These are phyloP conservation scores for Ellobius talpinus DNA, from an alignment of 2,113 vertebrate species.

Conservation along the genomic window DNA sequence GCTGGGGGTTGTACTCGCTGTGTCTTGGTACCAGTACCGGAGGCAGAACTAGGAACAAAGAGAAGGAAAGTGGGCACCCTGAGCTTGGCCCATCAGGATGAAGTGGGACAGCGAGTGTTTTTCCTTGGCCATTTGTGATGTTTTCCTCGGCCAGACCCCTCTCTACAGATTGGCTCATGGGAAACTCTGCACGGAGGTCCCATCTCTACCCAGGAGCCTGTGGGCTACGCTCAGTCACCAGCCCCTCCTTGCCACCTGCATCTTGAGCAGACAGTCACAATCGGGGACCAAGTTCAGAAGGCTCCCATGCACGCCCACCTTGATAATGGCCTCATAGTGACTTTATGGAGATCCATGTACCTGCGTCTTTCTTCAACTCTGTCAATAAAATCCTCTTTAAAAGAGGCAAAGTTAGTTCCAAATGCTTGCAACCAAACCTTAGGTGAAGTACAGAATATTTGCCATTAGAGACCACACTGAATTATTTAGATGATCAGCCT, in stretches of 20 bases:
- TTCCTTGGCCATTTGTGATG: too few species aligned
- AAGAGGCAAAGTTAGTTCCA: neutral
- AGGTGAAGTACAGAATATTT: constrained; percentile 35
- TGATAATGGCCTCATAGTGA: neutral
- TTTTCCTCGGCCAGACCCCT: neutral
- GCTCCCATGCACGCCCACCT: neutral
- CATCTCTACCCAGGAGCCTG: neutral
- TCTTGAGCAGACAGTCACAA: neutral
- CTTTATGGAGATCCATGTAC: neutral
- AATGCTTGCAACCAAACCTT: neutral
- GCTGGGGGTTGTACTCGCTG: constrained; percentile 98
- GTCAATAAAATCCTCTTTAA: neutral
- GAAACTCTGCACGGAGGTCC: neutral
- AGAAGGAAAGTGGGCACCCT: neutral
- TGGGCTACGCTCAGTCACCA: neutral
- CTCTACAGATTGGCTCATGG: neutral
- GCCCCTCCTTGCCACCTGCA: neutral
- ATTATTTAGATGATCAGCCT: constrained; percentile 41
- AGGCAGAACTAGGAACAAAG: constrained; percentile 91
- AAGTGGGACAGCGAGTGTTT: neutral
- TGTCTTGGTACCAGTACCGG: constrained; percentile 97
- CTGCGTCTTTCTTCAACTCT: neutral
- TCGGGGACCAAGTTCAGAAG: too few species aligned
- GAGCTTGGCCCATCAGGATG: neutral
- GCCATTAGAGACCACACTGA: neutral